Percentiles rank a stretch among this genome's conserved stretches.
These are phyloP conservation scores for Metridium senile DNA, from an alignment of 92 coral and sea anemone genomes.

Conservation along the genomic window DNA sequence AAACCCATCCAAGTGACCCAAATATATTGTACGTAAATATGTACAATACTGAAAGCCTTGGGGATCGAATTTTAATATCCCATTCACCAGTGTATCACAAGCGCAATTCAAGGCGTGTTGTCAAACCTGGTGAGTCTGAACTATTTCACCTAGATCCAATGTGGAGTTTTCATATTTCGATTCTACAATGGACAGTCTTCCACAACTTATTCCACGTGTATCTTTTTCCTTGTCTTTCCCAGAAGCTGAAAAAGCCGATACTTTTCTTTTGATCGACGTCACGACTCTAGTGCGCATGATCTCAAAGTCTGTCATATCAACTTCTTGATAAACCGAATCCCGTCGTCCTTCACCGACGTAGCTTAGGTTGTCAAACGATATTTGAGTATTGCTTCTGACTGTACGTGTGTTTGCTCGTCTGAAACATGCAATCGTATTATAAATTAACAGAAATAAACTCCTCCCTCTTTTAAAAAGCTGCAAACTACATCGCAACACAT, in stretches of 20 bases:
- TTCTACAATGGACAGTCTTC: constrained; percentile 11
- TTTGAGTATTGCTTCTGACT: constrained; percentile 17
- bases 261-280: constrained; percentile 15
- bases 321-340: not conserved
- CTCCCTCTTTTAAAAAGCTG: no score
- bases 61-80: no score
- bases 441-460: not conserved
- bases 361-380: constrained; percentile 23
- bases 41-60: no score
- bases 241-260: constrained; percentile 14
- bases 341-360: constrained; percentile 17
- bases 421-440: not conserved
- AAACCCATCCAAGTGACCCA: no score
- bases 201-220: constrained; percentile 8
- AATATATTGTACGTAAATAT: no score
- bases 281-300: constrained; percentile 4
- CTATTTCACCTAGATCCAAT: constrained; percentile 12
- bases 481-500: no score
- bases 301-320: constrained; percentile 14
- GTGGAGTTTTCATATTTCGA: not conserved
- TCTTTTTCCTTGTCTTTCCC: constrained; percentile 1
- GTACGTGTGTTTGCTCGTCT: constrained; percentile 10
- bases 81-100: no score
- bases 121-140: constrained; percentile 4
- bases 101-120: no score